phyloP scores from a whole-genome alignment of 2,888 invertebrate species.

The Dorcus parallelipipedus region DNA sequence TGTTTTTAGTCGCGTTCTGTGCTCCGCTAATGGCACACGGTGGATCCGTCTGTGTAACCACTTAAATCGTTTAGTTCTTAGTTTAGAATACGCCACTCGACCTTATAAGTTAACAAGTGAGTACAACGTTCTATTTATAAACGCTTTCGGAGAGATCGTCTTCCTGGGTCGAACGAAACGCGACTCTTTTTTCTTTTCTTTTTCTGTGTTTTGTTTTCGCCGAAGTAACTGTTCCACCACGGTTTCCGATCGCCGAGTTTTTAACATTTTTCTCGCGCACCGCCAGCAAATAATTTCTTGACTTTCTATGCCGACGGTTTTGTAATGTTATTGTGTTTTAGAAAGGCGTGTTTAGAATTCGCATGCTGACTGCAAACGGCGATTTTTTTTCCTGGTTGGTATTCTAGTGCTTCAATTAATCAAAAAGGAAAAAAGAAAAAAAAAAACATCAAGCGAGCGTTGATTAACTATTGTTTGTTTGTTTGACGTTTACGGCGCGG shows the following conservation, averaged over 20 bases:
- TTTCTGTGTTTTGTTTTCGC: too few species aligned
- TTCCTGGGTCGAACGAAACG: background rate
- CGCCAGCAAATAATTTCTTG: slow-evolving; percentile 1
- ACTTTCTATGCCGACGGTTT: slow-evolving; percentile 23
- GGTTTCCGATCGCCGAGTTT: too few species aligned
- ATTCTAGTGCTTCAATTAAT: too few species aligned
- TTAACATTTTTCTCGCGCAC: too few species aligned
- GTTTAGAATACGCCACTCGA: slow-evolving; percentile 5
- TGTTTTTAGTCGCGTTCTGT: slow-evolving; percentile 25
- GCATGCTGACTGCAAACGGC: background rate
- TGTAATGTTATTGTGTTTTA: slow-evolving; percentile 22
- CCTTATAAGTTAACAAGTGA: slow-evolving; percentile 9
- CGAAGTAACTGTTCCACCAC: too few species aligned
- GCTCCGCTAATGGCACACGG: slow-evolving; percentile 15
- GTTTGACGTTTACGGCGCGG: too few species aligned
- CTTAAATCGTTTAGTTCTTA: slow-evolving; percentile 13
- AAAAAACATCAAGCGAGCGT: too few species aligned
- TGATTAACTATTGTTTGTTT: too few species aligned
- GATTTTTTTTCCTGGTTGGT: too few species aligned
- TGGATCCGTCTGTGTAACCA: slow-evolving; percentile 7
- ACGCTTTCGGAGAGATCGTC: background rate
- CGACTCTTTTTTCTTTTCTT: too few species aligned
- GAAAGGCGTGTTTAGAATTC: slow-evolving; percentile 21
- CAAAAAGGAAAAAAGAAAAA: too few species aligned
- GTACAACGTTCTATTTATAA: slow-evolving; percentile 5